Conservation (phyloP, 2,113 vertebrate species). For the Marmota flaviventris region DNA sequence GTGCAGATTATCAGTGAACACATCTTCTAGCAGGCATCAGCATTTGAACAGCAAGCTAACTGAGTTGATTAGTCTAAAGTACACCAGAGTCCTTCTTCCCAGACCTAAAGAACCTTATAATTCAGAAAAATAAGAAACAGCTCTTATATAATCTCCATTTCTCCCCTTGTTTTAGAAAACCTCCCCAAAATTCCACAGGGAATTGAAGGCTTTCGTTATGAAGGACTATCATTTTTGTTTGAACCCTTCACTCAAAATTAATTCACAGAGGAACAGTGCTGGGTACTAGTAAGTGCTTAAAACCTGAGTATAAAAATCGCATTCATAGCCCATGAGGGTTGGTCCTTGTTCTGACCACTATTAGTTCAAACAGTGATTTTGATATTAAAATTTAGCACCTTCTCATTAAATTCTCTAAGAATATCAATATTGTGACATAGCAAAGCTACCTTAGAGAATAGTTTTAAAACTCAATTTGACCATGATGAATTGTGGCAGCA, state of each 20-base stretch:
- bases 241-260: not conserved
- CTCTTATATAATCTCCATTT: not conserved
- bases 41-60: not conserved
- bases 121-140: not conserved
- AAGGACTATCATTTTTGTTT: not conserved
- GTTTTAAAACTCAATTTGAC: constrained; percentile 65
- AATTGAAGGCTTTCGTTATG: constrained; percentile 7
- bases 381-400: constrained; percentile 74
- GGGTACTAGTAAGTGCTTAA: not conserved
- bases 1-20: not conserved
- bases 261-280: constrained; percentile 6
- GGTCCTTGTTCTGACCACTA: constrained; percentile 41
- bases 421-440: constrained; percentile 66
- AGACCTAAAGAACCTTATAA: not conserved
- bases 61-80: not conserved
- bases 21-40: not conserved
- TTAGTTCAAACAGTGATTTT: constrained; percentile 69
- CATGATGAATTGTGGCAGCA: constrained; percentile 65
- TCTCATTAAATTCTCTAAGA: constrained; percentile 67
- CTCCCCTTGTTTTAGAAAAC: not conserved
- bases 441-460: constrained; percentile 57
- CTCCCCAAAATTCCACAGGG: not conserved
- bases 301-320: not conserved
- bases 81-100: not conserved
- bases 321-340: constrained; percentile 22